phyloP scores from a whole-genome alignment of 2,888 invertebrate genomes.

The Papilio protenor region DNA sequence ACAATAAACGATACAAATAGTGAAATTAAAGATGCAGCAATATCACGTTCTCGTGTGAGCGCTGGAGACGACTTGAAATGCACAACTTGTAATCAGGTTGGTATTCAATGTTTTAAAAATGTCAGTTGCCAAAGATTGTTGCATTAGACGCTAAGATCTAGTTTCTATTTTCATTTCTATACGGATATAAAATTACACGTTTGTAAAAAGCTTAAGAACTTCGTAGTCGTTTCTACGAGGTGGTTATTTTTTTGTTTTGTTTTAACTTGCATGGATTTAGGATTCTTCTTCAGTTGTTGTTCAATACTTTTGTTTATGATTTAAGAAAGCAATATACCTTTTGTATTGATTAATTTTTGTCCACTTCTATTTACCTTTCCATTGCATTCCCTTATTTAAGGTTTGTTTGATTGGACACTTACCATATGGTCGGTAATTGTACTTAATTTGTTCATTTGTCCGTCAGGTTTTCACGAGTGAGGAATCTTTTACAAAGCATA shows the following conservation, averaged over 20 bases:
- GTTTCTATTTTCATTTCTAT: conserved; percentile 13
- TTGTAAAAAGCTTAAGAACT: neutral
- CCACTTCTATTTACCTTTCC: neutral
- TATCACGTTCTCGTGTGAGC: conserved; percentile 21
- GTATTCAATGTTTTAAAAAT: conserved; percentile 31
- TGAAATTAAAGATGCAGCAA: conserved; percentile 41
- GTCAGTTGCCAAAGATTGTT: conserved; percentile 8
- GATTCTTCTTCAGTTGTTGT: neutral
- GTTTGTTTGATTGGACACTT: neutral
- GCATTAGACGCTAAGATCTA: conserved; percentile 15
- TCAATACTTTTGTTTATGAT: neutral
- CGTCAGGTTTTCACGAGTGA: conserved; percentile 63
- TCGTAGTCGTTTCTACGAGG: too few species aligned
- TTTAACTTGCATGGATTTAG: neutral
- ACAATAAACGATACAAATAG: conserved; percentile 36
- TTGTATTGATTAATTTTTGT: neutral
- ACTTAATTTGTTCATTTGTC: conserved; percentile 29
- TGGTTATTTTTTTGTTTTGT: neutral
- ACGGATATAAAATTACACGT: neutral
- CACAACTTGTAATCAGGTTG: conserved; percentile 64
- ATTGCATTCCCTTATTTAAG: conserved; percentile 10
- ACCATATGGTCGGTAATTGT: conserved; percentile 25
- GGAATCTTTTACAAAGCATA: conserved; percentile 59
- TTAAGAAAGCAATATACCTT: neutral
- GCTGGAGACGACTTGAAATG: conserved; percentile 58